These are phyloP conservation scores for Poecilobothrus nobilitatus DNA, from an alignment of 2,888 invertebrate genomes.

Conservation along the genomic window DNA sequence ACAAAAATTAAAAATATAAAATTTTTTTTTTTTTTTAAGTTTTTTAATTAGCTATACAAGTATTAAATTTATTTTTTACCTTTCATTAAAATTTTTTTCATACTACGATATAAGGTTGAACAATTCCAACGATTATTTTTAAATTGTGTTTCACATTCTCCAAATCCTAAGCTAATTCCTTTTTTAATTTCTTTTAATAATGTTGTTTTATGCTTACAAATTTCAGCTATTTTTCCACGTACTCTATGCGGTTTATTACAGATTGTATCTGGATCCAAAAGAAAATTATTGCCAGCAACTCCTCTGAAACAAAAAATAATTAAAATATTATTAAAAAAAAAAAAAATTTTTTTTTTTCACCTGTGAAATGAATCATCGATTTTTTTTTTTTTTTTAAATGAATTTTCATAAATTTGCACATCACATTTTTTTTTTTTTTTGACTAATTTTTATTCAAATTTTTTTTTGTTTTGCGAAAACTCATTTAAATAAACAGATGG, in stretches of 20 bases:
- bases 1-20: too few relatives aligned
- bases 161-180: conserved; percentile 73
- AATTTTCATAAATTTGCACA: too few relatives aligned
- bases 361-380: too few relatives aligned
- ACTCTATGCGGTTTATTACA: conserved; percentile 77
- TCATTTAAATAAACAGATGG: too few relatives aligned
- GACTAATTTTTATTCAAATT: too few relatives aligned
- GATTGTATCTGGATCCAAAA: conserved; percentile 80
- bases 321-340: too few relatives aligned
- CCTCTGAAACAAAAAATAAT: conserved; percentile 30
- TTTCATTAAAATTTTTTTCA: conserved; percentile 75
- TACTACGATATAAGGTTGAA: conserved; percentile 67
- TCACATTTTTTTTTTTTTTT: too few relatives aligned
- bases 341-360: too few relatives aligned
- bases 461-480: too few relatives aligned
- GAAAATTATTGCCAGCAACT: conserved; percentile 76
- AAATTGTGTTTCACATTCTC: conserved; percentile 83
- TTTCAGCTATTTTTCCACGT: conserved; percentile 67
- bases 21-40: too few relatives aligned
- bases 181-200: conserved; percentile 74
- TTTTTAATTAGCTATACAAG: not conserved
- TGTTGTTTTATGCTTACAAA: conserved; percentile 75
- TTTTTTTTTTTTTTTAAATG: too few relatives aligned
- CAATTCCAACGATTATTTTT: conserved; percentile 82
- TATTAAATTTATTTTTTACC: conserved; percentile 48